Evolutionary conservation across 2,888 invertebrate species (phyloP).

Genomic region (Plagiodera versicolora): DNA sequence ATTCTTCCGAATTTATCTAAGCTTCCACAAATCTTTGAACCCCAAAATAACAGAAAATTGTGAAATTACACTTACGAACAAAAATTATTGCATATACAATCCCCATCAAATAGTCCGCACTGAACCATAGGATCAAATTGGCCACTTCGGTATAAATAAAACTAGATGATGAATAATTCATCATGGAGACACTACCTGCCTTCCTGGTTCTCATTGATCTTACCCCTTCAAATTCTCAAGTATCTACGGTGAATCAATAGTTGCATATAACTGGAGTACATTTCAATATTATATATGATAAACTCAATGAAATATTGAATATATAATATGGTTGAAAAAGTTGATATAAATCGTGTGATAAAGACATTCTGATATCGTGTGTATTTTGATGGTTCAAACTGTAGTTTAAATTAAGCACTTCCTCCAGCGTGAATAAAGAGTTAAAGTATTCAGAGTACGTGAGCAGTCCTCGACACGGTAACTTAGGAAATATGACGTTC

Average conservation of each 20-base stretch:
- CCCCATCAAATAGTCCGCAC: constrained; percentile 83
- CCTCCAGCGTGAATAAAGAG: no score
- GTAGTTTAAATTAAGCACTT: no score
- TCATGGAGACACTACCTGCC: constrained; percentile 85
- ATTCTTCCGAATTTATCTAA: no score
- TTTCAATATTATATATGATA: constrained; percentile 80
- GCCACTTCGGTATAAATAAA: constrained; percentile 96
- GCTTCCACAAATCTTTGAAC: no score
- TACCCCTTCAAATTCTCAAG: constrained; percentile 83
- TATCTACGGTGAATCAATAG: constrained; percentile 70
- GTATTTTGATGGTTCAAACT: no score
- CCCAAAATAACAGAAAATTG: no score
- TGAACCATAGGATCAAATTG: constrained; percentile 89
- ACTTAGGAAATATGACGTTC: no score
- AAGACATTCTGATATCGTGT: constrained; percentile 72
- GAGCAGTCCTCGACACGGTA: no score
- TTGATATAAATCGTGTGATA: constrained; percentile 72
- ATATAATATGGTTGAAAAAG: constrained; percentile 85
- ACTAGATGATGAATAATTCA: constrained; percentile 89
- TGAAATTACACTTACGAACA: constrained; percentile 18
- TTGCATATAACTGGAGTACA: constrained; percentile 72
- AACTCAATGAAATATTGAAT: constrained; percentile 79
- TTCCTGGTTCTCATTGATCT: constrained; percentile 91
- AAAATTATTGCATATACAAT: constrained; percentile 73
- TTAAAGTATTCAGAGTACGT: no score